These are phyloP conservation scores for Antigone vipio DNA, from an alignment of 2,113 vertebrate species.

Conservation along the genomic window DNA sequence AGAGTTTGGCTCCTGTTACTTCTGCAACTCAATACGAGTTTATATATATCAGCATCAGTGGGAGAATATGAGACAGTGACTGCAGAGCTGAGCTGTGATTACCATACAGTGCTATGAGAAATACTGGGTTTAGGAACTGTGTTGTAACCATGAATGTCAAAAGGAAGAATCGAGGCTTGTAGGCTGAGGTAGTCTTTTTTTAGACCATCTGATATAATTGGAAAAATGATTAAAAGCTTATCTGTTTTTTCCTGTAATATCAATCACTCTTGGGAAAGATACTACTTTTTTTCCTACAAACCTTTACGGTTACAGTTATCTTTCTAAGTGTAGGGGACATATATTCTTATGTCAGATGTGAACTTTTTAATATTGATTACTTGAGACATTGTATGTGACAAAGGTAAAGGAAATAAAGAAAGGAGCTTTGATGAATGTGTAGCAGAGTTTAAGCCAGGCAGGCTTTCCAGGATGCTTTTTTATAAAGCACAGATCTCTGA, in stretches of 20 bases:
- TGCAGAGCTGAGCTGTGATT: neutral
- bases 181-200: neutral
- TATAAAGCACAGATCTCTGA: neutral
- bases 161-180: neutral
- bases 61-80: neutral
- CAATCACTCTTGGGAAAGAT: neutral
- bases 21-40: neutral
- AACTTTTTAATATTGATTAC: neutral
- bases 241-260: neutral
- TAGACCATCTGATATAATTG: neutral
- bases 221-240: neutral
- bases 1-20: neutral
- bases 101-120: neutral
- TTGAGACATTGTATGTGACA: neutral
- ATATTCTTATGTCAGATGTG: neutral
- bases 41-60: neutral
- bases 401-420: slow-evolving; percentile 3
- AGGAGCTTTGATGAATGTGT: neutral
- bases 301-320: neutral
- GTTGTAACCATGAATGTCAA: neutral
- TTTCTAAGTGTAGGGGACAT: neutral
- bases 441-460: neutral
- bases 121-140: neutral
- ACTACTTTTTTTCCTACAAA: neutral
- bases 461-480: neutral